phyloP scores from a whole-genome alignment of 2,797 vertebrate genomes.

The Coreius guichenoti region DNA sequence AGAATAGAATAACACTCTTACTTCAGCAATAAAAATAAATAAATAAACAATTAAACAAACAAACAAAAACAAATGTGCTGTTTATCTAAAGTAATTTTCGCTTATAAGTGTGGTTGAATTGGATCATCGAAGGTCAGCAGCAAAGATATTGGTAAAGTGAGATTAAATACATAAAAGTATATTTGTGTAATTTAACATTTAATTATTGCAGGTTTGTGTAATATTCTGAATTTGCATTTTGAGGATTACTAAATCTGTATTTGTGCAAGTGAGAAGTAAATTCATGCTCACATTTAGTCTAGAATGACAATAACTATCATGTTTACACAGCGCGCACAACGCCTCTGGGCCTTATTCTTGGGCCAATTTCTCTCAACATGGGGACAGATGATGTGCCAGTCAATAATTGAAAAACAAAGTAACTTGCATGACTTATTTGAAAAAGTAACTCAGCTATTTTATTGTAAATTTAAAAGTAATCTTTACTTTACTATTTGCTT shows the following conservation, averaged over 20 bases:
- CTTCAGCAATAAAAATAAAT: not conserved
- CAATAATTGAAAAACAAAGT: too few species aligned
- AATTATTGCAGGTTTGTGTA: not conserved
- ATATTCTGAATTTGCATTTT: not conserved
- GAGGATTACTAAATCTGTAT: too few species aligned
- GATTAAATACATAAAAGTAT: not conserved
- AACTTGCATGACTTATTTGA: too few species aligned
- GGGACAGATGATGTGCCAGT: too few species aligned
- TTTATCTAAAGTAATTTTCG: not conserved
- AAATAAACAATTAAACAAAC: not conserved
- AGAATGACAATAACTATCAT: not conserved
- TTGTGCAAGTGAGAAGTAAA: too few species aligned
- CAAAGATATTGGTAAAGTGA: not conserved
- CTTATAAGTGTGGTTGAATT: not conserved
- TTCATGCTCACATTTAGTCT: too few species aligned
- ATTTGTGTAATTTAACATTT: not conserved
- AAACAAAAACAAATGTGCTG: too few species aligned
- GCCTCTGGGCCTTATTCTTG: too few species aligned
- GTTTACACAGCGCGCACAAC: not conserved
- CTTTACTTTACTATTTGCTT: too few species aligned
- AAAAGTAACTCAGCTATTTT: too few species aligned
- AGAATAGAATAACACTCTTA: not conserved
- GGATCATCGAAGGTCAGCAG: not conserved
- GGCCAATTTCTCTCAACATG: too few species aligned
- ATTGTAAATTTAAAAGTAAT: too few species aligned